A percentile compares a stretch with the other conserved stretches of the same genome.
phyloP scores from a whole-genome alignment of 1,140 invertebrate genomes.

The Heliothis subflexa region DNA sequence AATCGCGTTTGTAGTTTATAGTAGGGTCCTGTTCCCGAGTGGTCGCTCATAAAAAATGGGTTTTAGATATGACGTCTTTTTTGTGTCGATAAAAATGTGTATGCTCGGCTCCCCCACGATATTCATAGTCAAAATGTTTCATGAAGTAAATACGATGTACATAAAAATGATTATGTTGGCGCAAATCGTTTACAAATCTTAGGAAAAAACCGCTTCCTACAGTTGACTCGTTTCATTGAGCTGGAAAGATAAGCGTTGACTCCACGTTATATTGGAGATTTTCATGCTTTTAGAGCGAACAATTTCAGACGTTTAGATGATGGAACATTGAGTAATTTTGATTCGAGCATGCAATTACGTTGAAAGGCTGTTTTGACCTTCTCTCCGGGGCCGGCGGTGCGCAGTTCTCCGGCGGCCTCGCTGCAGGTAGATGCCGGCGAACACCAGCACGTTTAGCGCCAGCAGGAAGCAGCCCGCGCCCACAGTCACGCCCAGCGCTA shows the following conservation, averaged over 20 bases:
- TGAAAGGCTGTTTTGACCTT: constrained; percentile 57
- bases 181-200: constrained; percentile 37
- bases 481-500: constrained; percentile 95
- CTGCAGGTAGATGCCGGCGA: constrained; percentile 95
- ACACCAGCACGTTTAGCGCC: constrained; percentile 94
- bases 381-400: constrained; percentile 63
- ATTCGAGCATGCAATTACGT: background rate
- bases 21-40: background rate
- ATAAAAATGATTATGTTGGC: constrained; percentile 22
- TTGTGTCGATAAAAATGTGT: constrained; percentile 15
- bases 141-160: constrained; percentile 8
- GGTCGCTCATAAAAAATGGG: constrained; percentile 27
- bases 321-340: background rate
- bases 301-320: constrained; percentile 9
- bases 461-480: constrained; percentile 95
- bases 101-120: constrained; percentile 1
- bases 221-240: constrained; percentile 26
- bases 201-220: constrained; percentile 12
- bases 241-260: constrained; percentile 43
- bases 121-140: constrained; percentile 12
- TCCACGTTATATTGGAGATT: constrained; percentile 6
- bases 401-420: constrained; percentile 84
- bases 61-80: constrained; percentile 35
- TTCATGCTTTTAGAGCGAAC: constrained; percentile 24
- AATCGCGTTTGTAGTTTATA: constrained; percentile 37